These are phyloP conservation scores for Gopherus evgoodei DNA, from an alignment of 2,113 vertebrate genomes.

Conservation along the genomic window DNA sequence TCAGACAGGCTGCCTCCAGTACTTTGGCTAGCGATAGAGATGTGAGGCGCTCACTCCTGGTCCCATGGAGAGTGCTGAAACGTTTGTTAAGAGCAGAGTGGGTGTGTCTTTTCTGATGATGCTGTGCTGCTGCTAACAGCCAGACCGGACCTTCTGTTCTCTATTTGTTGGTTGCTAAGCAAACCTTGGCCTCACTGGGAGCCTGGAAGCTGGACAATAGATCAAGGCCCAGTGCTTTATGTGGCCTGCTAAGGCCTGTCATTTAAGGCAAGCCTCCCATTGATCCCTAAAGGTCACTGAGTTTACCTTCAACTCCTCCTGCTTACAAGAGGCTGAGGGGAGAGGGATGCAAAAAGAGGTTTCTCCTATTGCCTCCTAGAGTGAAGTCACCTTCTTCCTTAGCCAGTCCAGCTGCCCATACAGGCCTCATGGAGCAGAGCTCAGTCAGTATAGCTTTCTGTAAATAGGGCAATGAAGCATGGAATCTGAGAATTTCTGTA, in stretches of 20 bases:
- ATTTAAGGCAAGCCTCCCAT: conserved; percentile 23
- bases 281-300: conserved; percentile 41
- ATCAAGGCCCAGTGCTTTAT: conserved; percentile 42
- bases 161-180: conserved; percentile 43
- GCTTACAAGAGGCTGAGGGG: background rate
- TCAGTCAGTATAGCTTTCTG: background rate
- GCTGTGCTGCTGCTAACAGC: background rate
- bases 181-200: background rate
- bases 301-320: conserved; percentile 9
- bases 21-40: background rate
- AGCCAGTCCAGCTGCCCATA: background rate
- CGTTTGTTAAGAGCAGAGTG: background rate
- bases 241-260: conserved; percentile 25
- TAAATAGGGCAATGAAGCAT: background rate
- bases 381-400: background rate
- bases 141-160: conserved; percentile 4
- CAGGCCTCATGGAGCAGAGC: background rate
- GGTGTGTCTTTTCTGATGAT: background rate
- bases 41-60: background rate
- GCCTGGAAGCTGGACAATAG: conserved; percentile 36
- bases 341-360: background rate
- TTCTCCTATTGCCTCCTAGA: no score
- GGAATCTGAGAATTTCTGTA: background rate
- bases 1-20: background rate
- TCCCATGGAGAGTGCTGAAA: background rate